Evolutionary conservation across 2,113 vertebrate species (phyloP).

Genomic region (Etheostoma cragini): DNA sequence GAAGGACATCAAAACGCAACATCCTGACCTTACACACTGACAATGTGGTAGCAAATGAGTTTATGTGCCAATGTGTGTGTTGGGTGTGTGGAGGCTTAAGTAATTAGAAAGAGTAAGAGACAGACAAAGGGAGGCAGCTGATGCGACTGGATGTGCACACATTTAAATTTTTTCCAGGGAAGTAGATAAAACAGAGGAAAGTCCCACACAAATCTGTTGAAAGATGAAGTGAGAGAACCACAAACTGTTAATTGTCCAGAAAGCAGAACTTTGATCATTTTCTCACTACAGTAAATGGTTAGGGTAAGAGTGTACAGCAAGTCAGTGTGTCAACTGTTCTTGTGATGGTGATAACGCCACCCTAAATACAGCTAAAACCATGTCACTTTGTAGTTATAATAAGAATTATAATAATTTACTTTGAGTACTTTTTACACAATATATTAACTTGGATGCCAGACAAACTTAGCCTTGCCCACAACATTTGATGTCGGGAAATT

Average conservation of each 20-base stretch:
- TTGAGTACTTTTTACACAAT: not conserved
- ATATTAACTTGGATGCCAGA: too few species aligned
- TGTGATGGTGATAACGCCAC: not conserved
- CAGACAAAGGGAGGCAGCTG: not conserved
- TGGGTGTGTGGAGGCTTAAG: not conserved
- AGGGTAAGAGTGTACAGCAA: not conserved
- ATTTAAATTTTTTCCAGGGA: not conserved
- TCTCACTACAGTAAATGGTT: rapidly evolving
- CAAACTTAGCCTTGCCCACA: too few species aligned
- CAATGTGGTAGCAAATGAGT: not conserved
- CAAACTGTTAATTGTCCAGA: slow-evolving; percentile 18
- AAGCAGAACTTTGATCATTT: slow-evolving; percentile 6
- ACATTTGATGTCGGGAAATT: too few species aligned
- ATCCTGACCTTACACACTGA: not conserved
- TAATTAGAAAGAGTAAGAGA: not conserved
- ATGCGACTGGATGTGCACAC: not conserved
- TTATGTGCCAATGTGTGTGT: not conserved
- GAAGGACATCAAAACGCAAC: too few species aligned
- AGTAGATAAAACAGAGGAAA: slow-evolving; percentile 18
- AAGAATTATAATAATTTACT: not conserved
- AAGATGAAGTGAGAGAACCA: slow-evolving; percentile 28
- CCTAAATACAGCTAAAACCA: not conserved
- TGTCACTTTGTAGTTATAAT: not conserved
- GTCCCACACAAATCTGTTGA: not conserved
- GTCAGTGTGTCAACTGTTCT: not conserved